phyloP scores from a whole-genome alignment of 2,888 invertebrate genomes.

The Drosophila koepferae region DNA sequence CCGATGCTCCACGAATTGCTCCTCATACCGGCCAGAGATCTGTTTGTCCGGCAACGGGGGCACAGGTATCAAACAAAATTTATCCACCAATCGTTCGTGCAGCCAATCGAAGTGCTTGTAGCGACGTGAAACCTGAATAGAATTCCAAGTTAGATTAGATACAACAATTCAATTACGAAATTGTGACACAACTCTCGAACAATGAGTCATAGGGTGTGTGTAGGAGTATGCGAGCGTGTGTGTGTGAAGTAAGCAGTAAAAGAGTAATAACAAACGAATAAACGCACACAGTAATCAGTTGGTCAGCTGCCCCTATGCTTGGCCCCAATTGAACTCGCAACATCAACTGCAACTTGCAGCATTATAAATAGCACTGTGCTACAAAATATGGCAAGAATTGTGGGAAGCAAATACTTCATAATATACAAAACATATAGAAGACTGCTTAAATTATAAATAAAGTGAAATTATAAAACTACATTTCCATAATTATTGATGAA shows the following conservation, averaged over 20 bases:
- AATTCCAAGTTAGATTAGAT: conserved; percentile 62
- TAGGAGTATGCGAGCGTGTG: background rate
- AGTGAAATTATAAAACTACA: no score
- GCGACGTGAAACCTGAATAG: conserved; percentile 88
- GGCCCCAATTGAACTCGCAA: conserved; percentile 56
- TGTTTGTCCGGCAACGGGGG: conserved; percentile 99
- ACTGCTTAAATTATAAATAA: no score
- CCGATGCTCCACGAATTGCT: conserved; percentile 97
- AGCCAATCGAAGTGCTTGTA: conserved; percentile 99
- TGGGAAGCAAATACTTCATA: background rate
- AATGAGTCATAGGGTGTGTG: conserved; percentile 50
- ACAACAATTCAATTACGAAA: conserved; percentile 63
- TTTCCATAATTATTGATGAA: background rate
- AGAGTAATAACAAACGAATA: conserved; percentile 13
- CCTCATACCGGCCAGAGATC: conserved; percentile 98
- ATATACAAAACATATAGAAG: no score
- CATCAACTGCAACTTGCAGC: conserved; percentile 43
- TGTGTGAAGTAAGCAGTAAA: background rate
- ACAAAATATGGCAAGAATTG: conserved; percentile 3
- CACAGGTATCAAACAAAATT: conserved; percentile 97
- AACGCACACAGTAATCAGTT: conserved; percentile 19
- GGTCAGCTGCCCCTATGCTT: conserved; percentile 36
- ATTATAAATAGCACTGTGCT: conserved; percentile 23
- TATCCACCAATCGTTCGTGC: conserved; percentile 96
- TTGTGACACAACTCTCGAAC: conserved; percentile 43